Conservation (phyloP, 1,140 invertebrate genomes). For the Reticulitermes speratus region DNA sequence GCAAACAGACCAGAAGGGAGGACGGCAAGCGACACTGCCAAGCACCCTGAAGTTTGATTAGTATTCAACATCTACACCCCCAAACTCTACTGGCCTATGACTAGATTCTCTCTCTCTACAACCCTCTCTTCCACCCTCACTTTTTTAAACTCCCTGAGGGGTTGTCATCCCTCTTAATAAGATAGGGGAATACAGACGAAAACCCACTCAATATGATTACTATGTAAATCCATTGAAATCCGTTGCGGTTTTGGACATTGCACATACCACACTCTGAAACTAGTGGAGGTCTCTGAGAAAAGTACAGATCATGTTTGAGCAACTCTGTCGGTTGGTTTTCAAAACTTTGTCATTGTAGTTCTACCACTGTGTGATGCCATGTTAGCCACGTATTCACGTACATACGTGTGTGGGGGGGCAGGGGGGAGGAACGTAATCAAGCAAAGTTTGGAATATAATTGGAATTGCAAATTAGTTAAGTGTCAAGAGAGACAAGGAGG, state of each 20-base stretch:
- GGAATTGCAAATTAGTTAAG: constrained; percentile 28
- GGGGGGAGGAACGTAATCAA: constrained; percentile 14
- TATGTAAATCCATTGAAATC: constrained; percentile 35
- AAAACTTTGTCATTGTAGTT: constrained; percentile 23
- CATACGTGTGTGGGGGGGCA: too few species aligned
- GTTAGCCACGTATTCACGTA: neutral
- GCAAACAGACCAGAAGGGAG: neutral
- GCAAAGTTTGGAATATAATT: constrained; percentile 22
- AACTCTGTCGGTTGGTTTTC: neutral
- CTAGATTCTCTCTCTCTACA: constrained; percentile 3
- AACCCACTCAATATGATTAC: constrained; percentile 32
- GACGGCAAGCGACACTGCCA: neutral
- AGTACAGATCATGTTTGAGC: neutral
- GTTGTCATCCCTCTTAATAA: constrained; percentile 32
- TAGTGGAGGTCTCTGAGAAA: neutral
- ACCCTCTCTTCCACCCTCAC: neutral
- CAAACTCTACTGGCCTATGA: constrained; percentile 4
- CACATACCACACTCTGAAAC: neutral
- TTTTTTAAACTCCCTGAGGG: constrained; percentile 26
- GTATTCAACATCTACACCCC: constrained; percentile 23
- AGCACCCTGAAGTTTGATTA: constrained; percentile 21
- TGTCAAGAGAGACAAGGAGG: constrained; percentile 9
- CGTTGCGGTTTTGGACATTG: constrained; percentile 23
- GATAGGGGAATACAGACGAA: constrained; percentile 32
- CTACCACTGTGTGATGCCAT: neutral